Base-by-base conservation (phyloP, 2,113 vertebrate genomes). In the Peromyscus californicus region DNA sequence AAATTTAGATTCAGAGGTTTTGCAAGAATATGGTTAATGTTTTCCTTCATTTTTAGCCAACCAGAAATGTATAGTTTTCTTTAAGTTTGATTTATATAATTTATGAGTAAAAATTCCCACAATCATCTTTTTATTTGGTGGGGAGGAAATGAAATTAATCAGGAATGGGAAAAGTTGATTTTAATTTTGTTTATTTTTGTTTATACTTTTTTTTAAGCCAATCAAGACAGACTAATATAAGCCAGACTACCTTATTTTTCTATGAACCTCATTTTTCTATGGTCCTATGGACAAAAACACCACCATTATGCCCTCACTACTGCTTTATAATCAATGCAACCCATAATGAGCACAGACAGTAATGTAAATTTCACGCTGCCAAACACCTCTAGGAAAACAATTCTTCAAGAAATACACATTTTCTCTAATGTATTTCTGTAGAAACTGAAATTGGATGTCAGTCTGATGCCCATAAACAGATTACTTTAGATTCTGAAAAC, bases 381-480 rank as follows among this genome's bases (percentile, higher is more conserved):
- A 89, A 48, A 95, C 65, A 95, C 1, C 1, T 83, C 94, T 97
- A 39, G 19, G 29, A 75, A 96, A 94, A 93, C 65, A 95, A 1
- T 72, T 89, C 97, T 95, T 96, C 54, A 90, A 36, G 82, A 89
- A 89, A 94, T 39, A 72, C 33, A 15, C 45, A 70, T 97, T 97
- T 93, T 88, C 74, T 96, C 57, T 96, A 95, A 96, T 67, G 57
- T 74, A n/a, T 78, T 95, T 95, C 61, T 70, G 54, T 86, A 96
- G 85, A 90, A 97, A 80, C 61, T 91, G 91, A 98, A 98, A 97
- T 80, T 51, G 48, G 22, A 17, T 94, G 90, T 94, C 86, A 97
- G 86, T 65, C 79, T 94, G 39, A 93, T 80, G 36, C 21, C 87
- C 83, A 83, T 3, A 95, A 90, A 91, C 61, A 94, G 89, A 45